Evolutionary conservation across 2,797 vertebrate genomes (phyloP).

Genomic region (Sebastes alutus): DNA sequence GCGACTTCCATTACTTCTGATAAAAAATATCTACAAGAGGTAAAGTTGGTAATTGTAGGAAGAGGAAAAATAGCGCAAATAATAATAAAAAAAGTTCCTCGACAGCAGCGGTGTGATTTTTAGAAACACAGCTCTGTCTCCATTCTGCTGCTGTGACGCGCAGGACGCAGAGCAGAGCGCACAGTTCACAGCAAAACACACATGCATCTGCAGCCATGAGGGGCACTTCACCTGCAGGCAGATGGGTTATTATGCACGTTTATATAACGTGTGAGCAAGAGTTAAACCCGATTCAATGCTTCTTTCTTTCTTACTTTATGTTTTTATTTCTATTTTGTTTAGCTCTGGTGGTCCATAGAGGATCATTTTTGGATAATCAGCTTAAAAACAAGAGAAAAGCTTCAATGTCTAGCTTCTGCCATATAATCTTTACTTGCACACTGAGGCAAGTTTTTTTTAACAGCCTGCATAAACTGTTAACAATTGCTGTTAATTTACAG

Average conservation of each 20-base stretch:
- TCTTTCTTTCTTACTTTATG: background rate
- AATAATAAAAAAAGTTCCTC: slow-evolving; percentile 17
- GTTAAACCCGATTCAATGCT: too few relatives aligned
- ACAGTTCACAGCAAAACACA: slow-evolving; percentile 27
- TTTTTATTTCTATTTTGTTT: accelerated
- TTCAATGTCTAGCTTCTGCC: background rate
- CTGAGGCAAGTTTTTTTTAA: too few relatives aligned
- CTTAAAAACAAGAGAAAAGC: background rate
- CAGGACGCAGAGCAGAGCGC: slow-evolving; percentile 54
- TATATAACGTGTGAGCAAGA: background rate
- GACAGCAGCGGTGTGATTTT: slow-evolving; percentile 78
- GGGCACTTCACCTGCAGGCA: slow-evolving; percentile 44
- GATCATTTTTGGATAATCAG: background rate
- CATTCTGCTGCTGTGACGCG: slow-evolving; percentile 73
- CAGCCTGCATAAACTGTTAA: too few relatives aligned
- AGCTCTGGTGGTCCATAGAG: background rate
- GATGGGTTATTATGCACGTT: background rate
- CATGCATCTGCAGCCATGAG: slow-evolving; percentile 15
- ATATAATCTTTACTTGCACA: too few relatives aligned
- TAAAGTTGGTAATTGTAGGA: background rate
- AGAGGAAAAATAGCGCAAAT: background rate
- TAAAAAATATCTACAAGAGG: slow-evolving; percentile 8
- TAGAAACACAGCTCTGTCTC: slow-evolving; percentile 74
- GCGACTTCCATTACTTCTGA: slow-evolving; percentile 66
- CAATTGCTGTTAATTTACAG: too few relatives aligned